Evolutionary conservation across 2,888 invertebrate genomes (phyloP).

Genomic region (Pristionchus exspectatus): DNA sequence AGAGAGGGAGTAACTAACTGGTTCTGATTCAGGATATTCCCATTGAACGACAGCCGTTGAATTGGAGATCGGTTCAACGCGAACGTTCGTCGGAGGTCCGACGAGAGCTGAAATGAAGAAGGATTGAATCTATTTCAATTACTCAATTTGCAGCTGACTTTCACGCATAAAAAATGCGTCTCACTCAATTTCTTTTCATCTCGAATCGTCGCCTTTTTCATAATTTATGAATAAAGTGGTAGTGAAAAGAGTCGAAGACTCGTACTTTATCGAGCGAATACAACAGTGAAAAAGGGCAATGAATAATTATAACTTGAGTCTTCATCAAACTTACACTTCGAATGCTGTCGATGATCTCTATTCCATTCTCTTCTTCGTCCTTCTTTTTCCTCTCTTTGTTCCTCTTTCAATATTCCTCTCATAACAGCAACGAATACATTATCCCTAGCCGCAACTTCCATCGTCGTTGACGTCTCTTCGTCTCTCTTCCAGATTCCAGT

Average conservation of each 20-base stretch:
- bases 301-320: not conserved
- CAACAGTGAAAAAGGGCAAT: not conserved
- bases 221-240: not conserved
- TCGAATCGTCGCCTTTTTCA: conserved; percentile 33
- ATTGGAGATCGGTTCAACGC: conserved; percentile 76
- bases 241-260: not conserved
- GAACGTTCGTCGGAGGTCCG: conserved; percentile 76
- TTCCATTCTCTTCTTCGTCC: not conserved
- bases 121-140: not conserved
- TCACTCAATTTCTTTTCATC: not conserved
- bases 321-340: not conserved
- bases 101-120: conserved; percentile 74
- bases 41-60: conserved; percentile 77
- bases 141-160: not conserved
- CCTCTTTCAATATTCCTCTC: conserved; percentile 24
- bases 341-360: not conserved
- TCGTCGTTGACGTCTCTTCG: conserved; percentile 29
- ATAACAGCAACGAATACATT: conserved; percentile 54
- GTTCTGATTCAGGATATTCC: conserved; percentile 74
- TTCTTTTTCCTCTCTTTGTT: not conserved
- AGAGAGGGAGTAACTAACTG: conserved; percentile 55
- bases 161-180: not conserved
- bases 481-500: conserved; percentile 53
- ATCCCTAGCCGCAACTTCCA: not conserved
- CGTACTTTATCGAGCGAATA: not conserved